Conservation (phyloP, 1,140 invertebrate genomes). For the Platyscapa corneri region DNA sequence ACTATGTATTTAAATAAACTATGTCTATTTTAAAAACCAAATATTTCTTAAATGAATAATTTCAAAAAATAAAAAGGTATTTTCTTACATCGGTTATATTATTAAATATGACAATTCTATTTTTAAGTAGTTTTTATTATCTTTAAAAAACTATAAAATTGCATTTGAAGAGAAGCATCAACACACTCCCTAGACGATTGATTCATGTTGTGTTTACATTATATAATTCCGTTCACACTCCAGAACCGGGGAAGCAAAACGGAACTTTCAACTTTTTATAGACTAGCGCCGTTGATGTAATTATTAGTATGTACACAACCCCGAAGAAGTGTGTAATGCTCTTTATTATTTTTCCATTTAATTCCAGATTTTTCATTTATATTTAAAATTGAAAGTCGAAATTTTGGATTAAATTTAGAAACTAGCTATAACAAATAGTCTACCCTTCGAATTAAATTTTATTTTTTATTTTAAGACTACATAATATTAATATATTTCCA, state of each 20-base stretch:
- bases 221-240: slow-evolving; percentile 15
- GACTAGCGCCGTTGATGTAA: not conserved
- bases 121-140: too few relatives aligned
- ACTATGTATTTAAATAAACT: too few relatives aligned
- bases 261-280: not conserved
- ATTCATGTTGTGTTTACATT: slow-evolving; percentile 16
- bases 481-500: not conserved
- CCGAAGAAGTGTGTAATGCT: not conserved
- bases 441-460: not conserved
- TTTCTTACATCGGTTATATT: too few relatives aligned
- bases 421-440: not conserved
- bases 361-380: not conserved
- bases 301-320: slow-evolving; percentile 8
- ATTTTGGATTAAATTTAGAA: not conserved
- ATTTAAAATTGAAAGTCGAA: not conserved
- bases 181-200: slow-evolving; percentile 2
- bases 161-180: not conserved
- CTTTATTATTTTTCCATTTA: slow-evolving; percentile 7
- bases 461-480: not conserved
- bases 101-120: too few relatives aligned
- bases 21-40: too few relatives aligned
- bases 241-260: not conserved
- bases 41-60: too few relatives aligned
- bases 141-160: not conserved
- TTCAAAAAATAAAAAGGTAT: too few relatives aligned